Base-by-base conservation (phyloP, 2,797 vertebrate species). In the Gymnothorax reevesii region DNA sequence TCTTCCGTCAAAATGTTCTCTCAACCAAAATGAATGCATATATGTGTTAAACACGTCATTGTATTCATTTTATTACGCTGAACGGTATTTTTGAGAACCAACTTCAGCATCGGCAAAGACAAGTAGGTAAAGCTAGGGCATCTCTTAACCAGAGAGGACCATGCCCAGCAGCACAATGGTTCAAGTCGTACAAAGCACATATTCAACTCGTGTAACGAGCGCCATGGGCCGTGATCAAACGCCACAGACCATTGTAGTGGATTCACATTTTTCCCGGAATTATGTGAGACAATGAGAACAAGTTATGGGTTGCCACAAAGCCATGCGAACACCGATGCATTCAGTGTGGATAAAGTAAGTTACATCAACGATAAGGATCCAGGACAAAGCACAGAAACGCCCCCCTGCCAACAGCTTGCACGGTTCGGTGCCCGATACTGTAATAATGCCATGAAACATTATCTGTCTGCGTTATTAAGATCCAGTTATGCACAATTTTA, bases 321-420 rank as follows among this genome's bases (percentile, higher is more conserved):
- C 49, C 52, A 55, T 10, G 52, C 52, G 22, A 80, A 54, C 33
- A 79, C 52, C 20, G 52, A 80, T 82, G 57, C 82, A 25, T 83
- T 57, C 42, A 57, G 57, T 55, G 55, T 33, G 57, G 22, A 60
- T 33, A 69, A 87, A 77, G 66, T 75, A n/a, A n/a, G n/a, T n/a
- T n/a, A 42, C 33, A 42, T 42, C 33, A 64, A 80, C 13, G 66
- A 12, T 27, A 27, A 82, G 57, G 60, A 54, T 57, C 33, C 82
- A 7, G 69, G 33, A 85, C 83, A 87, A 85, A 82, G 77, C 87
- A 85, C 25, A 87, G 59, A 87, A 85, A 87, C 84, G 84, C 59
- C 86, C 83, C 85, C 86, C 73, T 79, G 60, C 62, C 57, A 83
- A 83, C 69, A 75, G 5, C 60, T 75, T 55, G 64, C 75, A 73